Evolutionary conservation across 2,888 invertebrate species (phyloP), one percentile per base, ranked within the genome.

Genomic region (Thera britannica): DNA sequence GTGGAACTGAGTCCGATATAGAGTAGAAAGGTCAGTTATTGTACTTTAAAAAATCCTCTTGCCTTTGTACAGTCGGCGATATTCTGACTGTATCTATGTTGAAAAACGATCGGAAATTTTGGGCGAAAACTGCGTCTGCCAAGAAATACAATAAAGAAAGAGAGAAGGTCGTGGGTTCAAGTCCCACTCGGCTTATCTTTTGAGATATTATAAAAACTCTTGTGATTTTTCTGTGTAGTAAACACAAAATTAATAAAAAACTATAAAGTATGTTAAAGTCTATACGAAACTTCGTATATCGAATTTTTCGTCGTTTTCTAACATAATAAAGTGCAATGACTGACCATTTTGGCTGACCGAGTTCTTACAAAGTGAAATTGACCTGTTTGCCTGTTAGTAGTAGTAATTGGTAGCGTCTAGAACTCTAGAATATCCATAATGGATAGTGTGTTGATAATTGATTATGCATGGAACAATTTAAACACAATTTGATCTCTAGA

Each of bases 361-460:
- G 23, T 51, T 51, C 23, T 3, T 8, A 51, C 23, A 51, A 23
- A 12, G 46, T 64, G 34, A 46, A 35, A 59, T 55, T 59, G 55
- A 57, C 62, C 58, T 62, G 62, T 62, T 60, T 63, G 62, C 57
- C 62, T 62, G 58, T 62, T 61, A 65, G 65, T 66, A 66, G 57
- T 66, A 60, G 65, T 51, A 8, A 46, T 63, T 63, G 60, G 57
- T 69, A 69, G 69, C 54, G 35, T 62, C 54, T 62, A 48, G 46
- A 35, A 51, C 38, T 38, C 38, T 35, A 41, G 55, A 52, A 36
- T 49, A 48, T 38, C 56, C 56, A 49, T 55, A 6, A 44, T 46
- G 57, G 51, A 54, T 54, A 52, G 57, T 61, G 58, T 11, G 55
- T 58, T 58, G 55, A 55, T 38, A 23, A 44, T 58, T 58, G 55